Conservation (phyloP, 2,888 invertebrate genomes). For the Arrhopalites spinosus region DNA sequence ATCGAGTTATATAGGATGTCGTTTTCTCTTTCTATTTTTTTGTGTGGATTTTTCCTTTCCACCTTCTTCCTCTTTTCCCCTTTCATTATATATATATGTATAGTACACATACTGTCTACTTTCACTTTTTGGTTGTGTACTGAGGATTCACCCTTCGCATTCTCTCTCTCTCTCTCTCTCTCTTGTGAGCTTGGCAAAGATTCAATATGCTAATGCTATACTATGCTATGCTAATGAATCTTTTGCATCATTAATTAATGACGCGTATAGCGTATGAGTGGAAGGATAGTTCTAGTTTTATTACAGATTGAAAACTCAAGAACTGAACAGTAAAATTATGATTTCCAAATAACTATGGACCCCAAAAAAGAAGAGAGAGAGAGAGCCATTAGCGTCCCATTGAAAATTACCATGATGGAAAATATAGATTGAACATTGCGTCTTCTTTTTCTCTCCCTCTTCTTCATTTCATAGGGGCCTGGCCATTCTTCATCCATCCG, state of each 20-base stretch:
- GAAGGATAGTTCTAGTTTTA: slow-evolving; percentile 32
- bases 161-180: neutral
- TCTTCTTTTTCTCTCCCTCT: neutral
- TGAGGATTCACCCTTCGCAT: no score
- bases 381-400: slow-evolving; percentile 22
- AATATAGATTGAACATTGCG: neutral
- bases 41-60: neutral
- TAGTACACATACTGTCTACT: neutral
- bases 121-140: neutral
- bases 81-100: neutral
- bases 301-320: slow-evolving; percentile 32
- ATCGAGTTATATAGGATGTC: no score
- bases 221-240: no score
- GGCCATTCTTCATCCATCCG: neutral
- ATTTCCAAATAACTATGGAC: slow-evolving; percentile 23
- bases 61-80: neutral
- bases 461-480: neutral
- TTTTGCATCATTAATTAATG: slow-evolving; percentile 30
- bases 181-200: slow-evolving; percentile 17
- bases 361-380: neutral
- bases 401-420: slow-evolving; percentile 23
- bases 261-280: slow-evolving; percentile 31
- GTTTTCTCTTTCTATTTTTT: no score
- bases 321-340: slow-evolving; percentile 24
- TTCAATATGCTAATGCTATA: slow-evolving; percentile 35